phyloP scores from a whole-genome alignment of 2,113 vertebrate genomes.

The Vidua macroura region DNA sequence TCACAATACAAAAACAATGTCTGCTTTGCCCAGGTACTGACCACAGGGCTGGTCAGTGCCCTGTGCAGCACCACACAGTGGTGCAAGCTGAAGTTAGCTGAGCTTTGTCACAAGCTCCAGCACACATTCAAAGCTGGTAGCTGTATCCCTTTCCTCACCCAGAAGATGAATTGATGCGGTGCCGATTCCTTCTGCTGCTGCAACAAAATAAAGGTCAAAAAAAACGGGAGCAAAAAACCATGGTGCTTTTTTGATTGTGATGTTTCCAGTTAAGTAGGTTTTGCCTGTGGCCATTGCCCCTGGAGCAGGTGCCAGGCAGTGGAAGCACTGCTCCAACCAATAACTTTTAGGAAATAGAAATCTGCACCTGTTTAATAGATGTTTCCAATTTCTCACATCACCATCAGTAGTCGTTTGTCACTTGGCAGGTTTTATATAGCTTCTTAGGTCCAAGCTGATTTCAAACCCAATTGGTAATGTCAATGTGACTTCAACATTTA shows the following conservation, averaged over 20 bases:
- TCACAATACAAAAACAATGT: accelerated
- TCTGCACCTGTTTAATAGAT: constrained; percentile 65
- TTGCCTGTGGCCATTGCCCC: not conserved
- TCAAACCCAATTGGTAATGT: constrained; percentile 57
- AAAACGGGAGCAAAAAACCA: constrained; percentile 64
- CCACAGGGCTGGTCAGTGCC: not conserved
- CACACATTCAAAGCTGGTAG: constrained; percentile 5
- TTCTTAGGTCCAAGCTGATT: constrained; percentile 42
- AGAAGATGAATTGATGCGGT: constrained; percentile 67
- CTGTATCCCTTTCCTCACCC: constrained; percentile 27
- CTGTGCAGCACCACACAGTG: not conserved
- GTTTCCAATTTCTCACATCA: constrained; percentile 64
- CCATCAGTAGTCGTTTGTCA: constrained; percentile 53
- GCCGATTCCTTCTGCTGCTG: constrained; percentile 42
- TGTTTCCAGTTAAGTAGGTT: constrained; percentile 66
- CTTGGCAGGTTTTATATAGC: constrained; percentile 46
- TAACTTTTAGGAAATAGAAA: constrained; percentile 60
- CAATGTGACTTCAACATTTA: constrained; percentile 25
- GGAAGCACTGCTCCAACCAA: not conserved
- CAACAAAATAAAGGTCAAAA: constrained; percentile 62
- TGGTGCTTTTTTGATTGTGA: constrained; percentile 64
- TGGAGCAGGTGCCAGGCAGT: not conserved
- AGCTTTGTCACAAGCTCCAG: constrained; percentile 33
- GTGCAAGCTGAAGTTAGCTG: not conserved
- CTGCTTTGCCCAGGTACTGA: not conserved